phyloP scores from a whole-genome alignment of 2,888 invertebrate genomes.

The Heliconius ethilla region DNA sequence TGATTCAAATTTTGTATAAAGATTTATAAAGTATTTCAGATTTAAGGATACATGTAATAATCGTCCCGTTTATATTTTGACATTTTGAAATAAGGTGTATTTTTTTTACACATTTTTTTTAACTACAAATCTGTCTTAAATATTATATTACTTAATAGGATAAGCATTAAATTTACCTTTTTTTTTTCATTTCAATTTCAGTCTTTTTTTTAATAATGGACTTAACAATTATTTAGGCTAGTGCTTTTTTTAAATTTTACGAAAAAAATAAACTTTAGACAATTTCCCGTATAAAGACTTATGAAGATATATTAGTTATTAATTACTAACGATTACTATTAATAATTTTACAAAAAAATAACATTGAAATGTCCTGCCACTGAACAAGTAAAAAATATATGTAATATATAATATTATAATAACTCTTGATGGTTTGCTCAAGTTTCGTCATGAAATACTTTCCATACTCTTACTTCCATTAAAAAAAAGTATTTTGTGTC shows the following conservation, averaged over 20 bases:
- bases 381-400: not conserved
- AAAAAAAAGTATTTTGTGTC: not conserved
- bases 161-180: not conserved
- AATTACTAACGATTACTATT: not conserved
- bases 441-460: not conserved
- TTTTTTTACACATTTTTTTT: not conserved
- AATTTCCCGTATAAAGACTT: not conserved
- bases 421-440: constrained; percentile 11
- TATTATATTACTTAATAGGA: not conserved
- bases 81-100: not conserved
- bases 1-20: not conserved
- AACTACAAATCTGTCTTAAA: not conserved
- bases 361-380: not conserved
- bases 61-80: not conserved
- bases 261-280: not conserved
- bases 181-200: not conserved
- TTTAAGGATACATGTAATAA: not conserved
- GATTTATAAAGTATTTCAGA: not conserved
- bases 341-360: not conserved
- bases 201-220: not conserved
- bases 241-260: not conserved
- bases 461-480: not conserved
- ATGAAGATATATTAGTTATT: too few relatives aligned
- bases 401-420: too few relatives aligned
- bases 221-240: not conserved